Conservation (phyloP, 2,797 vertebrate genomes). For the Mormyrus proboscirostris region DNA sequence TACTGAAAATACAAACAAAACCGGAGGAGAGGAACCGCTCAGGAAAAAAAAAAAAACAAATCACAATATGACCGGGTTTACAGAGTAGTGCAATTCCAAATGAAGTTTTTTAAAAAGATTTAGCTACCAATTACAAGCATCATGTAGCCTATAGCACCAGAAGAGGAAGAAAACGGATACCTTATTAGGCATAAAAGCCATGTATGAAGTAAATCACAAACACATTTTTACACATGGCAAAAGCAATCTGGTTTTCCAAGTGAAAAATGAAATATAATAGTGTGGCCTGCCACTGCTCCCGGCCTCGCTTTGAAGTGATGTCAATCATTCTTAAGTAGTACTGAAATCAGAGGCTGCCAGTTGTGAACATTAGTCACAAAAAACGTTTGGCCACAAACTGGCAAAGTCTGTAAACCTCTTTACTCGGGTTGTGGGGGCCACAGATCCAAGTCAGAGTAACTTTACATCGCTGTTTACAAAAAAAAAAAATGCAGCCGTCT, state of each 20-base stretch:
- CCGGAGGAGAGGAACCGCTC: neutral
- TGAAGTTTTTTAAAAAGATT: neutral
- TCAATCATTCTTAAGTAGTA: slow-evolving; percentile 6
- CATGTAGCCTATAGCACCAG: neutral
- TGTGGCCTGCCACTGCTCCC: neutral
- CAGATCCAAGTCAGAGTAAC: neutral
- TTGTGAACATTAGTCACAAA: neutral
- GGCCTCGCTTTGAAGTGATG: neutral
- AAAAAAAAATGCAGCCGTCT: neutral
- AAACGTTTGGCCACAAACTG: neutral
- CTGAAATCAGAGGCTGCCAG: neutral
- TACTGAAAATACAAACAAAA: neutral
- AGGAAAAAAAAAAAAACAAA: neutral
- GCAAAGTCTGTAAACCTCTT: neutral
- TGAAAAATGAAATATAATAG: neutral
- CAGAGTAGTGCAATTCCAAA: neutral
- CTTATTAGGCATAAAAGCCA: neutral
- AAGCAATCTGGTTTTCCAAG: neutral
- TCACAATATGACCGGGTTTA: neutral
- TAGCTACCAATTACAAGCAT: neutral
- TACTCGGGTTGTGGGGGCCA: neutral
- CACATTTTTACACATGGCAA: neutral
- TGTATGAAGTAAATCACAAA: slow-evolving; percentile 8
- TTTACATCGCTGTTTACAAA: neutral
- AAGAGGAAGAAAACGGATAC: neutral